Conservation (phyloP, 1,140 invertebrate species). For the Drosophila carrolli region DNA sequence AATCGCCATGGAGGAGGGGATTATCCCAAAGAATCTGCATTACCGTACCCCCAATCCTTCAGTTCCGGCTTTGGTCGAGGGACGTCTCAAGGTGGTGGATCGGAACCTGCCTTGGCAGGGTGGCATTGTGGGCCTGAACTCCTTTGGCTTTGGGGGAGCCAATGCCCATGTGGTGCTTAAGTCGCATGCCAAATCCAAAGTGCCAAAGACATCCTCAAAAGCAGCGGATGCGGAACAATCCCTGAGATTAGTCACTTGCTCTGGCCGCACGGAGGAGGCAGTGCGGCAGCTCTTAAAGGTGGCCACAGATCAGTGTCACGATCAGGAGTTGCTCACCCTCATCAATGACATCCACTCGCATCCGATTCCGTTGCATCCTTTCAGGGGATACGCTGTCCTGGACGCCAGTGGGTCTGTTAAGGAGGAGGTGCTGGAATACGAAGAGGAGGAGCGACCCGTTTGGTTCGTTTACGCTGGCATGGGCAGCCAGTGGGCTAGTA, state of each 20-base stretch:
- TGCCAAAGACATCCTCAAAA: conserved; percentile 83
- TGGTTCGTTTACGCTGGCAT: conserved; percentile 98
- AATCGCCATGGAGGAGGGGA: conserved; percentile 94
- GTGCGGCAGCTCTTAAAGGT: conserved; percentile 89
- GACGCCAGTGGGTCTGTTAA: conserved; percentile 76
- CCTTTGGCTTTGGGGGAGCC: conserved; percentile 98
- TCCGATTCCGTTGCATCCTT: conserved; percentile 89
- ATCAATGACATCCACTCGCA: conserved; percentile 90
- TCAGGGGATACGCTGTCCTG: conserved; percentile 91
- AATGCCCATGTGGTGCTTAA: conserved; percentile 97
- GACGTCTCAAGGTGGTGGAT: conserved; percentile 93
- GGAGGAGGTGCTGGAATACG: conserved; percentile 79
- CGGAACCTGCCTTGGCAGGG: conserved; percentile 93
- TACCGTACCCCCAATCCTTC: conserved; percentile 94
- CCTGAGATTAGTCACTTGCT: conserved; percentile 91
- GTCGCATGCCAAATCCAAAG: conserved; percentile 89
- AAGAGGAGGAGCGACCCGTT: conserved; percentile 90
- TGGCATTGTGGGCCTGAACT: conserved; percentile 94
- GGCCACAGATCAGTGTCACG: conserved; percentile 86
- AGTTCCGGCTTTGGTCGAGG: conserved; percentile 94
- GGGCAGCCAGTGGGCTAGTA: conserved; percentile 98
- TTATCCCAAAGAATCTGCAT: conserved; percentile 96
- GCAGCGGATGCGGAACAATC: conserved; percentile 68
- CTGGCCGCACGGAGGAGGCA: conserved; percentile 93
- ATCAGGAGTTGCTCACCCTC: conserved; percentile 91